Evolutionary conservation across 2,797 vertebrate species (phyloP).

Genomic region (Rhinoraja longicauda): DNA sequence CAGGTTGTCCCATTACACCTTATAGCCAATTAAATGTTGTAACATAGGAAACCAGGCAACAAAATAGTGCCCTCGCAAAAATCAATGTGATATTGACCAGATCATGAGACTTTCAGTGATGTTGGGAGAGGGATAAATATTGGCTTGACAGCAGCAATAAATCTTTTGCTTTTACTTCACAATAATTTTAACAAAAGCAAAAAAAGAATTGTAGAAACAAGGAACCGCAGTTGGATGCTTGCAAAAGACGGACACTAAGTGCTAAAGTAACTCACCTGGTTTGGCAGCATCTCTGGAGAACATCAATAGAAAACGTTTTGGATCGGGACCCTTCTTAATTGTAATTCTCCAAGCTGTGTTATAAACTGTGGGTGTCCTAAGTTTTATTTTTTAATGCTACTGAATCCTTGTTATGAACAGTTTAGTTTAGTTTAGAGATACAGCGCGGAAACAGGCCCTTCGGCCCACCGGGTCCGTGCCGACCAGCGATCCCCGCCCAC

Average conservation of each 20-base stretch:
- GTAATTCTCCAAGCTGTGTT: background rate
- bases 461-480: too few relatives aligned
- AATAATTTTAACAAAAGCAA: background rate
- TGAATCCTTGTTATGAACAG: background rate
- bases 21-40: background rate
- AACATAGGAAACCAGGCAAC: background rate
- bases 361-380: background rate
- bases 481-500: too few relatives aligned
- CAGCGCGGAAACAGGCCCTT: too few relatives aligned
- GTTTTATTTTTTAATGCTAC: background rate
- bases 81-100: background rate
- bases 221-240: too few relatives aligned
- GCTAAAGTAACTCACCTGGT: too few relatives aligned
- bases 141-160: background rate
- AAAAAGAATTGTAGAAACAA: too few relatives aligned
- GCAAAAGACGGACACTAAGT: background rate
- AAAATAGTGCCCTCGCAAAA: background rate
- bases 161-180: background rate
- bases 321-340: background rate
- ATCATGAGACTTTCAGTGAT: background rate
- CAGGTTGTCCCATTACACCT: background rate
- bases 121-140: background rate
- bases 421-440: too few relatives aligned
- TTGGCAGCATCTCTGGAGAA: too few relatives aligned
- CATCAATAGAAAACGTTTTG: too few relatives aligned